Evolutionary conservation across 2,888 invertebrate genomes (phyloP).

Genomic region (Apotomis capreana): DNA sequence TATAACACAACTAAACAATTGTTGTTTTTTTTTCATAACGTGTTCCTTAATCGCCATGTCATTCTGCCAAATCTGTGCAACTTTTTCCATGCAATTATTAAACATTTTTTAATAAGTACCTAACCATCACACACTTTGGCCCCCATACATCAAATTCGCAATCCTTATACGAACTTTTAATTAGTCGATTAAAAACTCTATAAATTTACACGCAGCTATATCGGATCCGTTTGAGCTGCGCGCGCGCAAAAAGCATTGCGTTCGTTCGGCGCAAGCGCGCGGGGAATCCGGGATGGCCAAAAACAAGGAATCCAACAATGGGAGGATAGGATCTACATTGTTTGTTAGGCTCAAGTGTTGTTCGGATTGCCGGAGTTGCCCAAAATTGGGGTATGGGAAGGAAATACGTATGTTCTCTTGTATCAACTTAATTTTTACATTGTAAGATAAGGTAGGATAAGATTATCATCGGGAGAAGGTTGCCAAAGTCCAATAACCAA

Average conservation of each 20-base stretch:
- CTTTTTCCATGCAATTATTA: slow-evolving; percentile 7
- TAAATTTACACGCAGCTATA: slow-evolving; percentile 46
- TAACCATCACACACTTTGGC: slow-evolving; percentile 25
- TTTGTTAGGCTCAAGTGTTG: slow-evolving; percentile 47
- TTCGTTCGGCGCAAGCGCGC: slow-evolving; percentile 46
- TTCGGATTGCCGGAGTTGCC: slow-evolving; percentile 38
- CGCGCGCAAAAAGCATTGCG: slow-evolving; percentile 52
- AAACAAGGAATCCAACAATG: slow-evolving; percentile 59
- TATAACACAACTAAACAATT: too few species aligned
- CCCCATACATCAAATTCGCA: slow-evolving; percentile 36
- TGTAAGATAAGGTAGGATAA: too few species aligned
- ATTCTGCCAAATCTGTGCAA: background rate
- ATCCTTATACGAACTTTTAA: slow-evolving; percentile 37
- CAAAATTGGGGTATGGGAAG: slow-evolving; percentile 12
- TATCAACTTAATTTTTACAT: background rate
- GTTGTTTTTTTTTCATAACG: too few species aligned
- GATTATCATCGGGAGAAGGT: too few species aligned
- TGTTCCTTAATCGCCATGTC: background rate
- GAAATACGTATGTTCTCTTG: background rate
- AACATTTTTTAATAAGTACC: slow-evolving; percentile 19
- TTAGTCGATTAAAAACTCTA: slow-evolving; percentile 33
- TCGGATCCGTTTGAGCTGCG: slow-evolving; percentile 44
- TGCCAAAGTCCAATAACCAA: too few species aligned
- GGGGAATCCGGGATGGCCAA: slow-evolving; percentile 53
- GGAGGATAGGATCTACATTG: slow-evolving; percentile 52